These are phyloP conservation scores for Pontoporia blainvillei DNA, from an alignment of 2,113 vertebrate species.

Conservation along the genomic window DNA sequence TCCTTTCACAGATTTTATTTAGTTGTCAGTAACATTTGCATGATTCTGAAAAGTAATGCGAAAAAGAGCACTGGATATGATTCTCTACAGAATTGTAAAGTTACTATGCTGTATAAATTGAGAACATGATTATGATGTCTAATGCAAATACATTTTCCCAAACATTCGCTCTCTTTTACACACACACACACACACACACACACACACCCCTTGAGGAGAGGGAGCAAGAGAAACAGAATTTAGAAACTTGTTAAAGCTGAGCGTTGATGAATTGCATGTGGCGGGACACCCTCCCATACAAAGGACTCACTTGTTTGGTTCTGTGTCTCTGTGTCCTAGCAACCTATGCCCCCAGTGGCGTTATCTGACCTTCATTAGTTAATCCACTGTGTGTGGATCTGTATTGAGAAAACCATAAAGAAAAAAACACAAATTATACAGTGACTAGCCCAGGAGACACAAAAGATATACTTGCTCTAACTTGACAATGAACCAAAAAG, in stretches of 20 bases:
- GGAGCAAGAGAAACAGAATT: constrained; percentile 1
- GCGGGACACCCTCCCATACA: background rate
- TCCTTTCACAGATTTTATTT: constrained; percentile 39
- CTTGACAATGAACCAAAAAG: background rate
- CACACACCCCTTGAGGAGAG: background rate
- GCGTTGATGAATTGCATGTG: background rate
- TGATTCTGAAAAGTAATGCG: background rate
- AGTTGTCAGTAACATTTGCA: constrained; percentile 41
- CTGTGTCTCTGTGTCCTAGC: constrained; percentile 2
- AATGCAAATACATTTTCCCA: constrained; percentile 15
- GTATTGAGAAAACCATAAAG: background rate
- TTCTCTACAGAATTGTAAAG: background rate
- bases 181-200: background rate
- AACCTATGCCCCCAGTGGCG: background rate
- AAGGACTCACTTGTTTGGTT: background rate
- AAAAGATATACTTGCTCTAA: constrained; percentile 10
- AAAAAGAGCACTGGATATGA: background rate
- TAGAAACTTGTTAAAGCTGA: constrained; percentile 34
- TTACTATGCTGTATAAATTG: background rate
- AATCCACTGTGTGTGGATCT: background rate
- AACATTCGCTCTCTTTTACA: background rate
- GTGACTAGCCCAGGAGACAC: background rate
- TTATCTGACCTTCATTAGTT: constrained; percentile 27
- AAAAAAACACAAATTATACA: background rate
- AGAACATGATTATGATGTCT: constrained; percentile 7